A percentile compares a stretch with the other conserved stretches of the same genome.
These are phyloP conservation scores for Coptotermes formosanus DNA, from an alignment of 1,140 invertebrate species.

Conservation along the genomic window DNA sequence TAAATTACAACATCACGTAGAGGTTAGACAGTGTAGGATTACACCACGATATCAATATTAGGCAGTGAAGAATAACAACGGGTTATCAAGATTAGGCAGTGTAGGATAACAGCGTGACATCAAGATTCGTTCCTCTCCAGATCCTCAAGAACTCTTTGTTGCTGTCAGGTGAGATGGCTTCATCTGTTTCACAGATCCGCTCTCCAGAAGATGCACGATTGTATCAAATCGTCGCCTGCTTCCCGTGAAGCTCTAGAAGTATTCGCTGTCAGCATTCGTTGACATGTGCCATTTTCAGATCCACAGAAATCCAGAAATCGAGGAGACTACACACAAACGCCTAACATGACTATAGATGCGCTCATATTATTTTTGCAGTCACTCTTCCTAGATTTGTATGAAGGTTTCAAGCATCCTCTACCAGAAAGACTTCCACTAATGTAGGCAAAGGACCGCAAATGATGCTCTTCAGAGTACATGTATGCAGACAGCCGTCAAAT, in stretches of 20 bases:
- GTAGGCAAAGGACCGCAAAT: too few relatives aligned
- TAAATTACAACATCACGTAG: too few relatives aligned
- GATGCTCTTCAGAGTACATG: too few relatives aligned
- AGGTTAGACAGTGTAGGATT: too few relatives aligned
- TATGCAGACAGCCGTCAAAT: too few relatives aligned
- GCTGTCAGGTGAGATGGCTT: slow-evolving; percentile 2
- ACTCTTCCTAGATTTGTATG: too few relatives aligned
- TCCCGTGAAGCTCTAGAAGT: background rate
- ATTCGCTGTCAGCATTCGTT: background rate
- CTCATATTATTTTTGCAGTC: background rate
- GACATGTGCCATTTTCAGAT: background rate
- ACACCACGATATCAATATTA: too few relatives aligned
- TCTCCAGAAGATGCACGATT: background rate
- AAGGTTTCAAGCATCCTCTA: too few relatives aligned
- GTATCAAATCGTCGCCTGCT: background rate
- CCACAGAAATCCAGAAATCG: background rate
- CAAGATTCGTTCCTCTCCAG: background rate
- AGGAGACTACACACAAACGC: background rate
- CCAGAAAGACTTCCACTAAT: too few relatives aligned
- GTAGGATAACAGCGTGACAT: too few relatives aligned
- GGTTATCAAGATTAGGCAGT: too few relatives aligned
- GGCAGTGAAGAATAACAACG: too few relatives aligned
- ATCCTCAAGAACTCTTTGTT: background rate
- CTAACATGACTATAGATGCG: background rate
- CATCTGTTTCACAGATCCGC: background rate